These are phyloP conservation scores for Gopherus flavomarginatus DNA, from an alignment of 2,113 vertebrate species.

Conservation along the genomic window DNA sequence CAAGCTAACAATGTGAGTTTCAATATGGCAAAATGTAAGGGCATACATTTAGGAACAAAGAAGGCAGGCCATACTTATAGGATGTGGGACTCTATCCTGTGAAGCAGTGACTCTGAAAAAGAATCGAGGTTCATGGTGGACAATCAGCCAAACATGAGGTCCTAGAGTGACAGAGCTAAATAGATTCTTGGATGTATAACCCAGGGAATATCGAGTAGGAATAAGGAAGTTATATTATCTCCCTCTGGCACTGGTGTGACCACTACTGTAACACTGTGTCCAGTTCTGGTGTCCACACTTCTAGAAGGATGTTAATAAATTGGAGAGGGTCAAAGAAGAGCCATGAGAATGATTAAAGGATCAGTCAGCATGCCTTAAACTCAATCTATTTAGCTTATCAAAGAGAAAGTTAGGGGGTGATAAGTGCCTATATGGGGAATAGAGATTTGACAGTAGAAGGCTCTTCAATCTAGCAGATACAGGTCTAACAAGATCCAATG, in stretches of 20 bases:
- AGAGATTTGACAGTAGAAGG: background rate
- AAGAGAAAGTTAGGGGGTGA: background rate
- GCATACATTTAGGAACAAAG: background rate
- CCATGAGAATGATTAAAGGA: background rate
- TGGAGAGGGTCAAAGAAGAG: background rate
- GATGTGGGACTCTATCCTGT: background rate
- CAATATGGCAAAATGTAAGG: background rate
- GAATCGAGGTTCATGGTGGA: background rate
- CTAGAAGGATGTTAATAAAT: background rate
- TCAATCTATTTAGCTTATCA: background rate
- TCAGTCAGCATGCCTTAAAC: background rate
- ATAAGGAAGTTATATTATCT: background rate
- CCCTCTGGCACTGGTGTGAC: background rate
- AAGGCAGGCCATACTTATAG: background rate
- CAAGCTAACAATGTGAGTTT: background rate
- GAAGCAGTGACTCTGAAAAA: background rate
- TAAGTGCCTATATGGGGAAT: background rate
- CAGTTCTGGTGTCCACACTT: background rate
- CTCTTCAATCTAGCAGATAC: background rate
- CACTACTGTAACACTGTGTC: background rate
- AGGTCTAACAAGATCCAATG: background rate
- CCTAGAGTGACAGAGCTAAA: background rate
- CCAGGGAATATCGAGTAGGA: background rate
- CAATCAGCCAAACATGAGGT: background rate
- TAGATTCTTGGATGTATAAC: background rate